Evolutionary conservation across 2,113 vertebrate species (phyloP).

Genomic region (Zootoca vivipara): DNA sequence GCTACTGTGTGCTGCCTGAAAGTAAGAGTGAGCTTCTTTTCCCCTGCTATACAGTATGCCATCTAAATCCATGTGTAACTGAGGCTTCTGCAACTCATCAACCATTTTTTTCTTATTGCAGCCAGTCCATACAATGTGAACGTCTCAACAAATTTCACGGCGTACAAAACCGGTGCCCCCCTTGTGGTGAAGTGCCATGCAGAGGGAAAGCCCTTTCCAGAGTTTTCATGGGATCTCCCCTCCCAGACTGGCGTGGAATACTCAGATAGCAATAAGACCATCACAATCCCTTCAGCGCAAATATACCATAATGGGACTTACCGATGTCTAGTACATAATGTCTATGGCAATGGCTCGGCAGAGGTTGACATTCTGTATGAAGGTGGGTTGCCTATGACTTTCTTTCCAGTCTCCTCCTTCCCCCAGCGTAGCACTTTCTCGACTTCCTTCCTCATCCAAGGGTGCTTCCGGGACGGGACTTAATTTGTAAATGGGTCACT

Average conservation of each 20-base stretch:
- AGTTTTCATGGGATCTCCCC: slow-evolving; percentile 38
- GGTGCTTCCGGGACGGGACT: too few species aligned
- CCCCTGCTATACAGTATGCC: too few species aligned
- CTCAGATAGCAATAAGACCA: background rate
- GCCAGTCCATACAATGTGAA: background rate
- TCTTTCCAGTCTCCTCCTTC: too few species aligned
- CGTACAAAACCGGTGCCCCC: background rate
- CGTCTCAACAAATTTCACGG: background rate
- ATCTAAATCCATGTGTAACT: background rate
- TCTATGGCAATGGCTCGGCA: background rate
- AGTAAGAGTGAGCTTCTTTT: background rate
- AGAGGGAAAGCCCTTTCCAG: slow-evolving; percentile 34
- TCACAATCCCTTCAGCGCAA: slow-evolving; percentile 7
- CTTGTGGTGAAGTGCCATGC: slow-evolving; percentile 40
- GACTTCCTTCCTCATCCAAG: background rate
- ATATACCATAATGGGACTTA: slow-evolving; percentile 44
- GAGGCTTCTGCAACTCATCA: background rate
- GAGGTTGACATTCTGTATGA: slow-evolving; percentile 26
- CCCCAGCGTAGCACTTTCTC: slow-evolving; percentile 23
- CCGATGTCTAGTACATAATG: slow-evolving; percentile 37
- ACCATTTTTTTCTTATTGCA: background rate
- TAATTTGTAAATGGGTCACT: too few species aligned
- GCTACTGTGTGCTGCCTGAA: background rate
- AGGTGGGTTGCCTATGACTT: background rate
- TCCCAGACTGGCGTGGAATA: background rate